Percentiles rank a stretch among this genome's conserved stretches.
Conservation (phyloP, 1,140 invertebrate genomes). For the Drosophila persimilis region DNA sequence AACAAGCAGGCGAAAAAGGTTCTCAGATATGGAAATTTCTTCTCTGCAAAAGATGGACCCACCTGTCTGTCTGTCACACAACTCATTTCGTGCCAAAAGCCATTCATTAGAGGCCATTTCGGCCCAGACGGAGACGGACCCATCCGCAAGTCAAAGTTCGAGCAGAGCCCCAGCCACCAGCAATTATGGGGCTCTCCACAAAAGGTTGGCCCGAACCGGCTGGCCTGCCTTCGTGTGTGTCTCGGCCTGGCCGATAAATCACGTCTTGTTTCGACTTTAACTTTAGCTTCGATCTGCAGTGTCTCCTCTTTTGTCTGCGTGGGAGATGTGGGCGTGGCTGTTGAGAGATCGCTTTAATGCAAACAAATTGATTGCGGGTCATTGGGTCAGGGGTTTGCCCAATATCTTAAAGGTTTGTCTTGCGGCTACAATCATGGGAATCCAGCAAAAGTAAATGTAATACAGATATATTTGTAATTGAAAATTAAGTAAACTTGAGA, state of each 20-base stretch:
- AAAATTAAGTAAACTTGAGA: too few species aligned
- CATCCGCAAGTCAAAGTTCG: conserved; percentile 13
- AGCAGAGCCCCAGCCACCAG: not conserved
- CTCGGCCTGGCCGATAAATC: conserved; percentile 8
- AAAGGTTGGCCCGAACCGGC: not conserved
- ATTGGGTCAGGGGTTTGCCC: conserved; percentile 7
- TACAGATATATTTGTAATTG: too few species aligned
- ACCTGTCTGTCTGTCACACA: too few species aligned
- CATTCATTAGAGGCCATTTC: conserved; percentile 6
- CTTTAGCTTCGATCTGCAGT: not conserved
- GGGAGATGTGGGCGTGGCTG: conserved; percentile 16
- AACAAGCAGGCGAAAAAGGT: too few species aligned
- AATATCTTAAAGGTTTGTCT: too few species aligned
- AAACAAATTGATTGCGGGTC: conserved; percentile 46
- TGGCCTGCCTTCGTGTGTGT: too few species aligned
- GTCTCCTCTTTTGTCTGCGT: not conserved
- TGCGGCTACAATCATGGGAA: too few species aligned
- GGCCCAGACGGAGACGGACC: not conserved
- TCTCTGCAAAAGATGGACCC: not conserved
- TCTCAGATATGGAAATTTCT: too few species aligned
- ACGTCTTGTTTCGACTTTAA: not conserved
- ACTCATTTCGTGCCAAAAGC: not conserved
- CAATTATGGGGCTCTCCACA: conserved; percentile 11
- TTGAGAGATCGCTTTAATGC: conserved; percentile 6
- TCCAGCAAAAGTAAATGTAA: too few species aligned